Percentiles rank a stretch among this genome's conserved stretches.
These are phyloP conservation scores for Ellobium chinense DNA, from an alignment of 2,888 invertebrate species.

Conservation along the genomic window DNA sequence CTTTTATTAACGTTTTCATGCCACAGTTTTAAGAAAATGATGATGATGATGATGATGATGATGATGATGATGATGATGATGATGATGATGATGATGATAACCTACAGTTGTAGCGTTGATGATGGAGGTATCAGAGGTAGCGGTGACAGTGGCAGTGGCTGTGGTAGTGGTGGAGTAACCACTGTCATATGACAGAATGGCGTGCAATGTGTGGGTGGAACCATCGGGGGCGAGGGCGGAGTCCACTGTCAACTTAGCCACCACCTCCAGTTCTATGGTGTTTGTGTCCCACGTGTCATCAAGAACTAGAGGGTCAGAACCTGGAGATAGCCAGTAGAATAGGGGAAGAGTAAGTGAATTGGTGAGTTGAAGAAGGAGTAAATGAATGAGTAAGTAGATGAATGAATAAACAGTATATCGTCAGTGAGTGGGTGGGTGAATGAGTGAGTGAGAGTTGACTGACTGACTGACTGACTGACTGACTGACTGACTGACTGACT, in stretches of 20 bases:
- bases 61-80: conserved; percentile 1
- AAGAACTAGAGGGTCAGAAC: conserved; percentile 39
- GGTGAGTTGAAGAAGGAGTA: too few relatives aligned
- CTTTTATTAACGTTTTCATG: too few relatives aligned
- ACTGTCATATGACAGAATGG: conserved; percentile 47
- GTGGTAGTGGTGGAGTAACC: conserved; percentile 19
- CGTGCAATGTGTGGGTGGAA: conserved; percentile 45
- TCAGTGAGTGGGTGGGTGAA: too few relatives aligned
- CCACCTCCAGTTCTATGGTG: conserved; percentile 56
- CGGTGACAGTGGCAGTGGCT: conserved; percentile 32
- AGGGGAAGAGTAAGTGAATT: background rate
- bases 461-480: too few relatives aligned
- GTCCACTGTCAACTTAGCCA: conserved; percentile 51
- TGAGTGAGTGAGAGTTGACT: too few relatives aligned
- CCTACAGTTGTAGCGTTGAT: conserved; percentile 20
- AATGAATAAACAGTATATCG: too few relatives aligned
- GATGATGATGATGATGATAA: background rate
- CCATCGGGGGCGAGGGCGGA: conserved; percentile 37
- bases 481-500: too few relatives aligned
- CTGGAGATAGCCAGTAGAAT: conserved; percentile 24
- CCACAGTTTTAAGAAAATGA: background rate
- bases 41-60: background rate
- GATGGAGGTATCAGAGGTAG: conserved; percentile 47
- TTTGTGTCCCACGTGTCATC: conserved; percentile 57
- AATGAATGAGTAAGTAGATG: too few relatives aligned